Evolutionary conservation across 2,797 vertebrate species (phyloP), one percentile per base, ranked within the genome.

Genomic region (Urocyon cinereoargenteus): DNA sequence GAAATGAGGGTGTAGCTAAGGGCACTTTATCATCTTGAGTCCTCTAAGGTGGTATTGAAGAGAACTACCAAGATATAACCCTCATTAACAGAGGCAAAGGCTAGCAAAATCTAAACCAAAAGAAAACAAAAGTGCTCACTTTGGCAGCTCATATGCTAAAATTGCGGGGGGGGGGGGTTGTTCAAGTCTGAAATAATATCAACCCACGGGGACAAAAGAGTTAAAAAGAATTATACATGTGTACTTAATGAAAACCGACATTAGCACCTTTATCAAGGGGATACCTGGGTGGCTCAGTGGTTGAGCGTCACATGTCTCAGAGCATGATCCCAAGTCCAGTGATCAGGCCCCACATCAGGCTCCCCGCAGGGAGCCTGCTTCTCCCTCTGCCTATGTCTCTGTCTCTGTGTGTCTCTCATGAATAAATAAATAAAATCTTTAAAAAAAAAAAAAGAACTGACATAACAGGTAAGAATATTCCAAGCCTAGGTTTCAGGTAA

Each of bases 241-340:
- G 6, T 70, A 49, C 14, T 22, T 81, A 95, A 89, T 24, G 51
- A 45, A 94, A 92, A 91, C 14, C 19, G 94, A 97, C 84, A 73
- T 59, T 40, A 93, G 34, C 72, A 91, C 18, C 90, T 96, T 45
- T 51, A 70, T 84, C 49, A 89, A 45, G 40, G 7, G 40, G 40
- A 45, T 45, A 7, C 40, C 6, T 45, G 40, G 40, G 40, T 45
- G 40, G 40, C 40, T 45, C 40, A 45, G 40, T 45, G 40, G 40
- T 45, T 45, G 40, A 45, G 40, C 40, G 1, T 6, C 40, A 8
- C 40, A 45, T 45, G 40, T 45, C 40, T 45, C 40, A 45, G 40
- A 45, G 40, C 40, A 45, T 45, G 40, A 45, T 45, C 40, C 40
- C 40, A 7, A 45, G 40, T 45, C 40, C 40, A 45, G 40, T 45